Evolutionary conservation across 2,888 invertebrate genomes (phyloP).

Genomic region (Barypeithes pellucidus): DNA sequence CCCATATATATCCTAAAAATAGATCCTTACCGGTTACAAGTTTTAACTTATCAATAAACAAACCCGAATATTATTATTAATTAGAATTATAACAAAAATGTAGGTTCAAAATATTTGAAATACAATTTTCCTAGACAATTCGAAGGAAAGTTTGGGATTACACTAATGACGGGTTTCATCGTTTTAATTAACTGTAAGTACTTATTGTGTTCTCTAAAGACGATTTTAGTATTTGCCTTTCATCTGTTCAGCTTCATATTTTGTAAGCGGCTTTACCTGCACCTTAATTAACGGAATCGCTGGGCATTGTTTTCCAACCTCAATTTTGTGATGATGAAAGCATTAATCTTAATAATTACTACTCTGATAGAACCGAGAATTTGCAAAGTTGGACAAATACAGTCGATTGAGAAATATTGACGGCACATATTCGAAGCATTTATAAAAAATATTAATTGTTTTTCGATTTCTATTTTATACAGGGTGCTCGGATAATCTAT

Average conservation of each 20-base stretch:
- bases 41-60: too few relatives aligned
- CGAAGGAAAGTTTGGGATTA: too few relatives aligned
- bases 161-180: constrained; percentile 4
- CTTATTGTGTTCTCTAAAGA: constrained; percentile 13
- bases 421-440: neutral
- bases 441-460: neutral
- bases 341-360: constrained; percentile 10
- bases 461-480: too few relatives aligned
- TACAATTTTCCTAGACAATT: too few relatives aligned
- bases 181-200: constrained; percentile 19
- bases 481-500: too few relatives aligned
- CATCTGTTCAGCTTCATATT: constrained; percentile 15
- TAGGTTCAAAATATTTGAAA: too few relatives aligned
- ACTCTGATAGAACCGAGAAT: neutral
- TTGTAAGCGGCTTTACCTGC: constrained; percentile 24
- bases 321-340: constrained; percentile 5
- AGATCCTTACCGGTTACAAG: too few relatives aligned
- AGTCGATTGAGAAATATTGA: too few relatives aligned
- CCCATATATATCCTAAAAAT: too few relatives aligned
- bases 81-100: too few relatives aligned
- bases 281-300: constrained; percentile 20
- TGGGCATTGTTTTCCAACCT: constrained; percentile 21
- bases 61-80: too few relatives aligned
- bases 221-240: constrained; percentile 1
- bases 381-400: too few relatives aligned